Evolutionary conservation across 2,888 invertebrate species (phyloP).

Genomic region (Rhagophthalmus giganteus): DNA sequence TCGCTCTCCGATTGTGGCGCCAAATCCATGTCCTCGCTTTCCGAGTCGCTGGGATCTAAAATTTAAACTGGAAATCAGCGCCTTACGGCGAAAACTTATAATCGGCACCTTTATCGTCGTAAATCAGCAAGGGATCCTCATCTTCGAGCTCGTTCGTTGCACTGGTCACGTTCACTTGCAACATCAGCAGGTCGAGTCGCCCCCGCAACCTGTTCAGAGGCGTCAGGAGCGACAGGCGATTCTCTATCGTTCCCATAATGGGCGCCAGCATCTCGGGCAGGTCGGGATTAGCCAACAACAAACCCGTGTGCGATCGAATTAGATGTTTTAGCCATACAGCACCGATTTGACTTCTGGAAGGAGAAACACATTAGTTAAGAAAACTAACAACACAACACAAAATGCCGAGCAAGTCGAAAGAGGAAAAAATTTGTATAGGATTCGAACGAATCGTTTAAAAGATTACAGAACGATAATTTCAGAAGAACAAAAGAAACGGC

Average conservation of each 20-base stretch:
- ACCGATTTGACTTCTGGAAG: slow-evolving; percentile 59
- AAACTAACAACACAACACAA: too few relatives aligned
- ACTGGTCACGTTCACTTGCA: slow-evolving; percentile 56
- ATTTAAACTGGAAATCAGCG: too few relatives aligned
- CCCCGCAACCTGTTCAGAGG: slow-evolving; percentile 63
- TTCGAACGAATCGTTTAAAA: too few relatives aligned
- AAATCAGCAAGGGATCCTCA: slow-evolving; percentile 57
- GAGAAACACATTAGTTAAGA: too few relatives aligned
- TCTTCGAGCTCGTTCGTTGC: slow-evolving; percentile 48
- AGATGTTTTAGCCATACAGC: slow-evolving; percentile 64
- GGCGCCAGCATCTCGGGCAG: slow-evolving; percentile 61
- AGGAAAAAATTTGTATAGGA: too few relatives aligned
- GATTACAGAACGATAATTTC: too few relatives aligned
- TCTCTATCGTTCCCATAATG: slow-evolving; percentile 62
- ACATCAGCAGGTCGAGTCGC: slow-evolving; percentile 62
- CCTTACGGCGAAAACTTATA: too few relatives aligned
- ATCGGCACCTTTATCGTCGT: slow-evolving; percentile 63
- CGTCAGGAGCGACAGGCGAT: slow-evolving; percentile 58
- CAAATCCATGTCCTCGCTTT: slow-evolving; percentile 46
- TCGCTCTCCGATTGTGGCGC: slow-evolving; percentile 46
- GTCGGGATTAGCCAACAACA: slow-evolving; percentile 65
- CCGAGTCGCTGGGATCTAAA: slow-evolving; percentile 48
- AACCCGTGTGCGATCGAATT: slow-evolving; percentile 62
- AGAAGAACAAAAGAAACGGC: too few relatives aligned
- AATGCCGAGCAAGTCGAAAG: too few relatives aligned